Evolutionary conservation across 2,797 vertebrate species (phyloP), one percentile per base, ranked within the genome.

Genomic region (Buceros bicornis): DNA sequence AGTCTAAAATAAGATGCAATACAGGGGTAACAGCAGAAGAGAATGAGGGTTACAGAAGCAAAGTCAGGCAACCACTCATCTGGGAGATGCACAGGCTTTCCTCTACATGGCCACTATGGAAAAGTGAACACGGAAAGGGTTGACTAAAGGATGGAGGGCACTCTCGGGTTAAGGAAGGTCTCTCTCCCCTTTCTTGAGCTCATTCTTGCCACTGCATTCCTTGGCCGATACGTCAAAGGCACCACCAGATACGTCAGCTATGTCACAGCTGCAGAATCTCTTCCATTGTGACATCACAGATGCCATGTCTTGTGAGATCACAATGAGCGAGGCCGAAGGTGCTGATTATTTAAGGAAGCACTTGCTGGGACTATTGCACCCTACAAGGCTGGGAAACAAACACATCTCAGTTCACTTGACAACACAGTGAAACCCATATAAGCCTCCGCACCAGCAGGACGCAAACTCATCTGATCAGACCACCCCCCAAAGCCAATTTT

Each of bases 201-300:
- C 74, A 77, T 89, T 85, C 96, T 95, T 95, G 74, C 88, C 2
- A 61, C 57, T 73, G 91, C 7, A 8, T 80, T 96, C 87, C 91
- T 96, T 86, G 76, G 91, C 87, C 57, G 92, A 64, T 64, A 79
- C 18, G 67, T 94, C 89, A 95, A 78, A 93, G 78, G 84, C 94
- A 95, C 29, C 54, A 45, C 12, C 60, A 84, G 50, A 57, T 66
- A 82, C 25, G 54, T 60, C 86, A 88, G 51, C 60, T 71, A 60
- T 8, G 43, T 90, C 89, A 96, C n/a, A 96, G 67, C 91, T 96
- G 72, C 95, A 93, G 89, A 89, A 91, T 81, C 85, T 93, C 91
- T 79, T 95, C 85, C 95, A 90, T 89, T 93, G 96, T 94, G 96
- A 96, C 87, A 85, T 33, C 93, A 95, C 93, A 96, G 89, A 94